These are phyloP conservation scores for Drosophila tanythrix DNA, from an alignment of 2,888 invertebrate species.

Conservation along the genomic window DNA sequence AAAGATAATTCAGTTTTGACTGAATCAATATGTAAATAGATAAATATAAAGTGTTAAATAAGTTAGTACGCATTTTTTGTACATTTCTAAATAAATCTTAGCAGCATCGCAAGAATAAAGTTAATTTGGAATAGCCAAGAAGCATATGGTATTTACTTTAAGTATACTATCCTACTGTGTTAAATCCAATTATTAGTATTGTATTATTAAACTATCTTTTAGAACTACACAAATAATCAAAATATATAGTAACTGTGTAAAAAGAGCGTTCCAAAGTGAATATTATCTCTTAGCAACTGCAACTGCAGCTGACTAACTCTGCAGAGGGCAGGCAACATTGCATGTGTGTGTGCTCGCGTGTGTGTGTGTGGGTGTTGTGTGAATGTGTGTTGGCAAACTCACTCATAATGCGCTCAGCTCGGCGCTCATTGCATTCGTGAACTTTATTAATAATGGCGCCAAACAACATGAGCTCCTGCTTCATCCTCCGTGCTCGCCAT, in stretches of 20 bases:
- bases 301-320: slow-evolving; percentile 42
- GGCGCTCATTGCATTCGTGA: slow-evolving; percentile 82
- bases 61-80: not conserved
- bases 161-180: not conserved
- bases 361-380: slow-evolving; percentile 16
- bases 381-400: slow-evolving; percentile 60
- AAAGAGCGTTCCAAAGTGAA: slow-evolving; percentile 21
- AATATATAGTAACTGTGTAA: not conserved
- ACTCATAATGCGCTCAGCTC: slow-evolving; percentile 76
- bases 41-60: not conserved
- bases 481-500: slow-evolving; percentile 2
- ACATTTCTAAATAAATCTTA: not conserved
- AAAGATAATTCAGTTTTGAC: no score
- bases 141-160: not conserved
- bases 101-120: not conserved
- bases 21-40: not conserved
- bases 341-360: slow-evolving; percentile 19
- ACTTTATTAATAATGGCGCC: slow-evolving; percentile 83
- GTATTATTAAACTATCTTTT: not conserved
- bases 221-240: not conserved
- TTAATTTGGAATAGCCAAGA: not conserved
- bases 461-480: slow-evolving; percentile 67
- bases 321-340: slow-evolving; percentile 28
- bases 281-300: slow-evolving; percentile 13
- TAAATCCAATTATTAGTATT: not conserved